Percentiles rank a stretch among this genome's conserved stretches.
Conservation (phyloP, 2,113 vertebrate species). For the Corythoichthys intestinalis region DNA sequence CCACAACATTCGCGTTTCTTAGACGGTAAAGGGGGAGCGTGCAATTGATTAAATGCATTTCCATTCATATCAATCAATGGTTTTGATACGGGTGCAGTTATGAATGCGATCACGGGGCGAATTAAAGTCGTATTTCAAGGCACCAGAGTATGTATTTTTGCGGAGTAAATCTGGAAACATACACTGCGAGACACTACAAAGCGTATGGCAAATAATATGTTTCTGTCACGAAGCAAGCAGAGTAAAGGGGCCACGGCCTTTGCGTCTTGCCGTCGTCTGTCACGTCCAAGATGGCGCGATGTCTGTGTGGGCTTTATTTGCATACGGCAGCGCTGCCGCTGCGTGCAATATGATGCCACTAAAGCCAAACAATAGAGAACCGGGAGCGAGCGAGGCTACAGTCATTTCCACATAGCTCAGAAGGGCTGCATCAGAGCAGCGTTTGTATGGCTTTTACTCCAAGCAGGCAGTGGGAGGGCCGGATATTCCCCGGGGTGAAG, state of each 20-base stretch:
- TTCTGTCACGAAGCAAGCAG: constrained; percentile 40
- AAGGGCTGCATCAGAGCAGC: constrained; percentile 42
- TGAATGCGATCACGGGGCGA: neutral
- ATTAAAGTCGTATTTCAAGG: neutral
- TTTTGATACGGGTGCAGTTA: neutral
- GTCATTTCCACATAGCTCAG: constrained; percentile 28
- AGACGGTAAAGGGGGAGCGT: too few species aligned
- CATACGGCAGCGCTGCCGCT: constrained; percentile 45
- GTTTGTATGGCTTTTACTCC: constrained; percentile 35
- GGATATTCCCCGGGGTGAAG: constrained; percentile 64
- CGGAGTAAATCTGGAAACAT: constrained; percentile 23
- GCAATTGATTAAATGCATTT: neutral
- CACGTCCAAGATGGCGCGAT: constrained; percentile 56
- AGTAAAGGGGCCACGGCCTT: constrained; percentile 56
- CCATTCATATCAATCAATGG: neutral
- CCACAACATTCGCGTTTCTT: too few species aligned
- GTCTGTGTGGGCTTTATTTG: constrained; percentile 58
- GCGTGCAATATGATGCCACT: constrained; percentile 47
- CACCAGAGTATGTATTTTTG: neutral
- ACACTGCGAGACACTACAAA: constrained; percentile 22
- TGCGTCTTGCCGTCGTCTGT: constrained; percentile 60
- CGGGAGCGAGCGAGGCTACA: constrained; percentile 39
- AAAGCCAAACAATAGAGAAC: constrained; percentile 47
- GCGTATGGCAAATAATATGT: constrained; percentile 32
- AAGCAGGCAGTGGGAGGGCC: constrained; percentile 61